Evolutionary conservation across 2,797 vertebrate genomes (phyloP).

Genomic region (Squalus acanthias): DNA sequence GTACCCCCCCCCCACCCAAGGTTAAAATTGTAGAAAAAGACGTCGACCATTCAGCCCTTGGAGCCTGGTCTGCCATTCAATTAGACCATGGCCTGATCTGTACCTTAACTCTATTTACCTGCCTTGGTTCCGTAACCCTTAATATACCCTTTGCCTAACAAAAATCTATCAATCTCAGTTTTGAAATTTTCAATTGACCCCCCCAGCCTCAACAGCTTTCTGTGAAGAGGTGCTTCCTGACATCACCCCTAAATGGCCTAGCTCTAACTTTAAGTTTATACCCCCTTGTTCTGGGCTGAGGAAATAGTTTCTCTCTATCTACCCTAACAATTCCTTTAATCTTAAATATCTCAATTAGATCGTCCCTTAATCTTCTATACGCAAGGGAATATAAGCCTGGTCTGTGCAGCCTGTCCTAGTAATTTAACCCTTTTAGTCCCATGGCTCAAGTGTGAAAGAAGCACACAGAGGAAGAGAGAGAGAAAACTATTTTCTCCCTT

Average conservation of each 20-base stretch:
- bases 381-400: not conserved
- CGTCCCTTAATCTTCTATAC: not conserved
- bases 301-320: not conserved
- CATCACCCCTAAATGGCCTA: not conserved
- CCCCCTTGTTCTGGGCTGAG: not conserved
- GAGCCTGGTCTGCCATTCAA: not conserved
- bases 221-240: not conserved
- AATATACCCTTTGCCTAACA: not conserved
- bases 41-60: not conserved
- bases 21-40: not conserved
- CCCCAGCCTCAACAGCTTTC: not conserved
- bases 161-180: not conserved
- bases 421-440: not conserved
- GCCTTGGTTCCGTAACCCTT: not conserved
- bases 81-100: not conserved
- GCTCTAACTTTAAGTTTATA: not conserved
- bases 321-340: not conserved
- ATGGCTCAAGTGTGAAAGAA: too few species aligned
- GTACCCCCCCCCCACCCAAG: rapidly evolving
- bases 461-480: not conserved
- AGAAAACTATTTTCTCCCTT: not conserved
- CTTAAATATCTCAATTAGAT: not conserved
- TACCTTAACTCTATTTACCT: not conserved
- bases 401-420: not conserved
- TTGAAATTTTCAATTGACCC: not conserved